Base-by-base conservation (phyloP, 2,113 vertebrate species). In the Colinus virginianus region DNA sequence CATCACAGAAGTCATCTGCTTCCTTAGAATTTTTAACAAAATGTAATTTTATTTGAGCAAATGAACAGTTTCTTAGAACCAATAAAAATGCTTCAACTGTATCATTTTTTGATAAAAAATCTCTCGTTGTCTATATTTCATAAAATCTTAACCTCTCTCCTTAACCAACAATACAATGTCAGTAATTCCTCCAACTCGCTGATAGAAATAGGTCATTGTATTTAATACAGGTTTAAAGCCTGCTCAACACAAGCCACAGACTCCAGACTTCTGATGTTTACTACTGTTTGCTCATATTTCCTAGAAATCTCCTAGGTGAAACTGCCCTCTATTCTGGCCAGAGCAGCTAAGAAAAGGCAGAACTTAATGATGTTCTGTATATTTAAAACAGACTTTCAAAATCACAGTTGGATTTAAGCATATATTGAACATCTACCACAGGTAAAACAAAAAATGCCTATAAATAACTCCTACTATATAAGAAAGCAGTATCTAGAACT, bases 291-390 rank as follows among this genome's bases (percentile, higher is more conserved):
- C 59, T 49, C 34, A 12, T 64, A 75, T 12, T 79, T 67, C 77
- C 43, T 68, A 83, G 42, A 84, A 70, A 63, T 58, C 58, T 79
- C 56, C 38, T 13, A 63, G 43, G 38, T 26, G 22, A 81, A 30
- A 23, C 59, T 76, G 34, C 23, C 4, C 8, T 74, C 17, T 84
- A 11, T 78, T 89, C 78, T 58, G 26, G 59, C 20, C 11, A 70
- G 36, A 92, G 42, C 15, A 76, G 36, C 72, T 72, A 88, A 76
- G 53, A 87, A 83, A 88, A 88, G 20, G n/a, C n/a, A 90, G 43
- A 87, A 90, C 14, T 48, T 55, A 32, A 40, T 40, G 40, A 13
- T 40, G 40, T 40, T 40, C 40, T 40, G 40, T 40, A 13, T 40
- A 40, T 40, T 40, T 68, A 64, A 83, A 82, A 89, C 7, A 81